phyloP scores from a whole-genome alignment of 1,140 invertebrate genomes.

The Aethina tumida region DNA sequence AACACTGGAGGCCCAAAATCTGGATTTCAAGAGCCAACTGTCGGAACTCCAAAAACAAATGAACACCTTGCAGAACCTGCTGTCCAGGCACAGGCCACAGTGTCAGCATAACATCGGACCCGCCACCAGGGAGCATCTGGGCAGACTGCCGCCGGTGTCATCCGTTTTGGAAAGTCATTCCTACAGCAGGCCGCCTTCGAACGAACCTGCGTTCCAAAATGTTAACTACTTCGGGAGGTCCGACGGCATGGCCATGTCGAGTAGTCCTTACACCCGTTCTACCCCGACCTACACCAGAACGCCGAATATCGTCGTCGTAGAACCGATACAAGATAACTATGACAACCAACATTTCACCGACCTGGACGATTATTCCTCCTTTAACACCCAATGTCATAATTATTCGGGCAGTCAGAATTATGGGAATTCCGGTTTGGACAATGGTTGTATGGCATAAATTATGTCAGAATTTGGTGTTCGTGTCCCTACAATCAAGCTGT shows the following conservation, averaged over 20 bases:
- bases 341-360: conserved; percentile 28
- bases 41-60: conserved; percentile 65
- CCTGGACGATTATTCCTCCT: conserved; percentile 24
- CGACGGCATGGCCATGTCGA: conserved; percentile 16
- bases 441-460: conserved; percentile 34
- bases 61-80: conserved; percentile 61
- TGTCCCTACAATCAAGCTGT: conserved; percentile 3
- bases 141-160: conserved; percentile 28
- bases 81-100: conserved; percentile 56
- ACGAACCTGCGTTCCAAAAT: conserved; percentile 11
- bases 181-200: conserved; percentile 26
- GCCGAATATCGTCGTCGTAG: conserved; percentile 31
- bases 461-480: too few relatives aligned
- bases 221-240: conserved; percentile 13
- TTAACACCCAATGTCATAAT: conserved; percentile 30
- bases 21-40: conserved; percentile 69
- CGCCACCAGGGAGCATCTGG: conserved; percentile 23
- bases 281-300: conserved; percentile 21
- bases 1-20: conserved; percentile 75
- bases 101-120: conserved; percentile 51
- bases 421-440: conserved; percentile 26
- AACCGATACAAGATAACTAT: conserved; percentile 27
- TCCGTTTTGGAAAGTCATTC: conserved; percentile 33
- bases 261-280: conserved; percentile 17
- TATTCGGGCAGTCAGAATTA: conserved; percentile 26